Evolutionary conservation across 1,140 invertebrate species (phyloP).

Genomic region (Mamestra configurata): DNA sequence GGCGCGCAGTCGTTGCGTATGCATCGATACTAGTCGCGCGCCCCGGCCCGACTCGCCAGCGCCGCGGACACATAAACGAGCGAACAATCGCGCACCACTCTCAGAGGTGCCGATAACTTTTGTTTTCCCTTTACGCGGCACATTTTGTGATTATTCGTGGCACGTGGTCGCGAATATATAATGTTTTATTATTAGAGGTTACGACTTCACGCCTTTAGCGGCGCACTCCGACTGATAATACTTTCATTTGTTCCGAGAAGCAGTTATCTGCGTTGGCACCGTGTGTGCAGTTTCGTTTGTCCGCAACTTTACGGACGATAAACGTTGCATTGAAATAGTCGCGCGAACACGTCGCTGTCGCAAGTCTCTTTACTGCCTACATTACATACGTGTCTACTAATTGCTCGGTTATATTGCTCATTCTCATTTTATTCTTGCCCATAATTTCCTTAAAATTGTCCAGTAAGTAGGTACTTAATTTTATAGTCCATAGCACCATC

Average conservation of each 20-base stretch:
- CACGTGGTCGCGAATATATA: constrained; percentile 86
- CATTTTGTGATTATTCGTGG: constrained; percentile 82
- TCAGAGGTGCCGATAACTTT: constrained; percentile 77
- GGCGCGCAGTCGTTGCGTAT: neutral
- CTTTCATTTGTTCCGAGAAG: constrained; percentile 83
- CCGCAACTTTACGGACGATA: constrained; percentile 49
- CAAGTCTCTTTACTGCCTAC: constrained; percentile 24
- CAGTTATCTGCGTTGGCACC: constrained; percentile 67
- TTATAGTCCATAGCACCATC: too few relatives aligned
- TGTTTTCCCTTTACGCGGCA: constrained; percentile 74
- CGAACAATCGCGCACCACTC: constrained; percentile 61
- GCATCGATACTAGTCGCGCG: constrained; percentile 24
- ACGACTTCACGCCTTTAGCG: constrained; percentile 84
- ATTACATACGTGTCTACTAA: constrained; percentile 44
- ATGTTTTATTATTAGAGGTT: constrained; percentile 85
- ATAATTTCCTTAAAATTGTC: neutral
- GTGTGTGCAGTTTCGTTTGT: constrained; percentile 49
- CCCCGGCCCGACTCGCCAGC: constrained; percentile 15
- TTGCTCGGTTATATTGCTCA: constrained; percentile 15
- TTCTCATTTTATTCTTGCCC: neutral
- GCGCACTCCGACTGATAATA: constrained; percentile 76
- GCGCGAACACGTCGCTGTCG: constrained; percentile 33
- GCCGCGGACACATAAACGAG: constrained; percentile 60
- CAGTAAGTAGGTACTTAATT: too few relatives aligned
- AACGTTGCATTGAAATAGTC: constrained; percentile 48